Evolutionary conservation across 2,113 vertebrate genomes (phyloP), one percentile per base, ranked within the genome.

Genomic region (Empidonax alnorum): DNA sequence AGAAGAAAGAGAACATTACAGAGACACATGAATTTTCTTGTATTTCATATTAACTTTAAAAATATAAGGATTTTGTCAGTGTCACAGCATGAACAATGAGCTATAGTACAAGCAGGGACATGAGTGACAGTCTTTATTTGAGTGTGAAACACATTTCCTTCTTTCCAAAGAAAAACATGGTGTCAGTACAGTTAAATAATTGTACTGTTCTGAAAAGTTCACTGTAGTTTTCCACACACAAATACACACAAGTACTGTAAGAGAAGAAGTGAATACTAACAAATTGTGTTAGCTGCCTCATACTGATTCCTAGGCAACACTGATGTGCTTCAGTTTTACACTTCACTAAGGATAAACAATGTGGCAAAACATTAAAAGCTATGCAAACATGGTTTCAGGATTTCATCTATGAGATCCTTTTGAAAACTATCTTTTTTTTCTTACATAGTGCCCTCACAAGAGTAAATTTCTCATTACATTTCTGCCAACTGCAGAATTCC

Each of bases 401-500:
- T 96, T 95, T 96, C 95, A 90, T 96, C 88, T 93, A 75, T 30
- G 90, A 91, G 73, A 89, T 84, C 46, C 71, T 80, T 97, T 92
- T 67, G 42, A 95, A 84, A 44, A 87, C 41, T 68, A 67, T 74
- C 63, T 86, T 81, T 81, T 79, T 21, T 79, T 21, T 69, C 84
- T 91, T 94, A 93, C 67, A 79, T 94, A 96, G 81, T 93, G 50
- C 74, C 93, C 96, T 85, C 76, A 91, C 49, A 75, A 94, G 83
- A 95, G 93, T 82, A 84, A 49, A 93, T 92, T 96, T 86, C 95
- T 96, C 93, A 93, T 97, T 96, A 95, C 73, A 55, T 91, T 96
- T 89, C 74, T 92, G 94, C 92, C 95, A 94, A 31, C 52, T 80
- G 90, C 69, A 97, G 94, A 92, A 94, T 93, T 86, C 30, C 87